phyloP scores from a whole-genome alignment of 2,113 vertebrate species.

The Vulpes lagopus region DNA sequence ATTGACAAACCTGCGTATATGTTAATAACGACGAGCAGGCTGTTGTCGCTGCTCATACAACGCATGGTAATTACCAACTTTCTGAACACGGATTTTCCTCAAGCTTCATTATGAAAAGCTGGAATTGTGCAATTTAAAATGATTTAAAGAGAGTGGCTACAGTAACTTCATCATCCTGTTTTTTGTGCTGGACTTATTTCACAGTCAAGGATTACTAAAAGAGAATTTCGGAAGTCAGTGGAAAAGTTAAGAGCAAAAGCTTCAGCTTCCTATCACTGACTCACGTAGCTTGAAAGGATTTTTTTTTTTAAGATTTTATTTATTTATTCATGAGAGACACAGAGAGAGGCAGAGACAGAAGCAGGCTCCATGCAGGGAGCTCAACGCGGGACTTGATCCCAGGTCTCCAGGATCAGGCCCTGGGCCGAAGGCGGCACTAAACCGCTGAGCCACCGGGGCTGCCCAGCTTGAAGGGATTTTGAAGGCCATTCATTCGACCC shows the following conservation, averaged over 20 bases:
- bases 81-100: background rate
- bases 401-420: too few relatives aligned
- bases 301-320: too few relatives aligned
- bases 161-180: background rate
- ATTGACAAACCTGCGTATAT: slow-evolving; percentile 72
- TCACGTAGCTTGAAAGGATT: background rate
- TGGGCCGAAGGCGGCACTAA: too few relatives aligned
- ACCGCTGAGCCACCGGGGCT: too few relatives aligned
- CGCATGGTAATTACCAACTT: background rate
- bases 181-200: slow-evolving; percentile 47
- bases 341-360: too few relatives aligned
- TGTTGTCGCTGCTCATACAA: slow-evolving; percentile 7
- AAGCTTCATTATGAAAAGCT: slow-evolving; percentile 12
- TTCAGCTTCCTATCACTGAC: background rate
- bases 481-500: background rate
- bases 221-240: background rate
- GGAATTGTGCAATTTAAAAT: background rate
- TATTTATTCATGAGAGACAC: too few relatives aligned
- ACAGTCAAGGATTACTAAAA: slow-evolving; percentile 30
- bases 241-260: slow-evolving; percentile 11
- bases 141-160: background rate
- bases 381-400: too few relatives aligned
- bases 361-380: too few relatives aligned
- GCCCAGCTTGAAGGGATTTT: background rate
- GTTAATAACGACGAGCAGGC: slow-evolving; percentile 50